Conservation (phyloP, 2,797 vertebrate species). For the Esox lucius region DNA sequence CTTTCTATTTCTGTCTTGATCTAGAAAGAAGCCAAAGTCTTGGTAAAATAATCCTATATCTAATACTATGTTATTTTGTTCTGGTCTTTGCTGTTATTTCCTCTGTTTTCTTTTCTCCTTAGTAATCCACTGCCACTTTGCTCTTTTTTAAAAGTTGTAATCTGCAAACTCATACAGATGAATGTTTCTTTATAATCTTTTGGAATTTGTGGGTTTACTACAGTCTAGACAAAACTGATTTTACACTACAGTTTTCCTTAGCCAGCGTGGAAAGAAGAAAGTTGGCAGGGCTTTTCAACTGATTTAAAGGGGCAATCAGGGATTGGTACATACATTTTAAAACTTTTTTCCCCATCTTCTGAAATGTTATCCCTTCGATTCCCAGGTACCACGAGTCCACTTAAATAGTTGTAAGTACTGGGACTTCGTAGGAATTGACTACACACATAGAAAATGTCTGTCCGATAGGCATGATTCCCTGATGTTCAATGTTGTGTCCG, state of each 20-base stretch:
- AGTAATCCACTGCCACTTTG: conserved; percentile 6
- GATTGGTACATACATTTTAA: neutral
- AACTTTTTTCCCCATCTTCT: neutral
- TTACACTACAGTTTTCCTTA: conserved; percentile 14
- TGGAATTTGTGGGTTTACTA: conserved; percentile 28
- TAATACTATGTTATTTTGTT: conserved; percentile 2
- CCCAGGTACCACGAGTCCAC: neutral
- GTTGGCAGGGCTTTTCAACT: conserved; percentile 5
- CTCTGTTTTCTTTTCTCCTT: conserved; percentile 8
- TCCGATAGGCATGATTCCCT: neutral
- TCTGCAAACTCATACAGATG: conserved; percentile 25
- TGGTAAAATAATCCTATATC: neutral
- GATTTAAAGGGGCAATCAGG: conserved; percentile 10
- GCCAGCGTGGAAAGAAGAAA: conserved; percentile 12
- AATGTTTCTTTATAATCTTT: conserved; percentile 31
- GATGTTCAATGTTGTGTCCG: too few relatives aligned
- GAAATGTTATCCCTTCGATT: too few relatives aligned
- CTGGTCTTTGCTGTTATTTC: neutral
- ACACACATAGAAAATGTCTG: too few relatives aligned
- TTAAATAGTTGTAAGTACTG: neutral
- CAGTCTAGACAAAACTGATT: conserved; percentile 29
- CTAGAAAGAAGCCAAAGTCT: neutral
- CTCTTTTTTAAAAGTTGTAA: conserved; percentile 8
- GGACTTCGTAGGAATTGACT: too few relatives aligned
- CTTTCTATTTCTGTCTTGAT: neutral